Evolutionary conservation across 92 coral and sea anemone genomes (phyloP), one percentile per base, ranked within the genome.

Genomic region (Anthopleura xanthogrammica): DNA sequence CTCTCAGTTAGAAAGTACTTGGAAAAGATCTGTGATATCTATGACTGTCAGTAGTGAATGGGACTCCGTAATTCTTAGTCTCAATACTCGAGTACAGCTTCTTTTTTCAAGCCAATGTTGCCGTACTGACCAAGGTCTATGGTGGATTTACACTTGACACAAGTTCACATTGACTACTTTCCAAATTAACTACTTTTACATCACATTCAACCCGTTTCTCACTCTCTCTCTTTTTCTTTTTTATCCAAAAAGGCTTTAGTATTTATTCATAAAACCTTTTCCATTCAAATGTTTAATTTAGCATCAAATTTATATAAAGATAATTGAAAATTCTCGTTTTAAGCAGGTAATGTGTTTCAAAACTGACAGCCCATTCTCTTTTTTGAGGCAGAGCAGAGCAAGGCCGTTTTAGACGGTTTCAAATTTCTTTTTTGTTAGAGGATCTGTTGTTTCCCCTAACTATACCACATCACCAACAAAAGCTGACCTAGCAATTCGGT

Each of bases 401-500:
- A 11, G 57, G 71, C 36, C 74, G 83, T 81, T 68, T 81, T 81
- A 13, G n/a, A 77, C 14, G 46, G 77, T 81, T 62, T 81, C 77
- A 70, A 81, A 70, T 81, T 70, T 81, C 84, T 58, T 64, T 42
- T 65, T 57, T 42, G 36, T 16, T 80, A 46, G 20, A 80, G 58
- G 57, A 36, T 80, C 70, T 12, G 17, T 14, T 42, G 83, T 66
- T 80, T 22, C 78, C 77, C 16, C 78, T 75, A 75, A 75, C n/a
- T 75, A 75, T 75, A 75, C 42, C 78, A 75, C 78, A 75, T 43
- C 58, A 43, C 78, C 57, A 75, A 75, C 78, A 19, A 50, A 75
- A 75, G 57, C 57, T 75, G 43, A 43, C 29, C 78, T 73, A 24
- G 77, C 77, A 73, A 41, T 73, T 43, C 50, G 36, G 0, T 29